Evolutionary conservation across 2,113 vertebrate genomes (phyloP), one percentile per base, ranked within the genome.

Genomic region (Ranitomeya variabilis): DNA sequence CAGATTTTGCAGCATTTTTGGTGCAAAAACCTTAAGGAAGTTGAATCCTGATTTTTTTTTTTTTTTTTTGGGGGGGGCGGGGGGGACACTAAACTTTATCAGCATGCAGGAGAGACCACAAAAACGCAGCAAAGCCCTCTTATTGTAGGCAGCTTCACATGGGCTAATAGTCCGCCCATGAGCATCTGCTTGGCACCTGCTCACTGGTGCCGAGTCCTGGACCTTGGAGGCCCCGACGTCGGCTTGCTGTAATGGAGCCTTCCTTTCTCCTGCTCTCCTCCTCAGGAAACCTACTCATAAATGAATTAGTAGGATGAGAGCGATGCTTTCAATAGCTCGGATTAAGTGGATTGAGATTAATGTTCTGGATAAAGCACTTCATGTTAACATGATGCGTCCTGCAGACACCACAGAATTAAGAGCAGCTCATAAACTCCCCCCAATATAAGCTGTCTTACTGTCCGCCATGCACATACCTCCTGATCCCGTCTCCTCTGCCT

Each of bases 311-410:
- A 81, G 78, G 78, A 59, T 71, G 86, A 87, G 78, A n/a, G 78
- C 54, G 9, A 45, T 81, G 86, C 66, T 60, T 81, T 81, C 86
- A 81, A 37, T 81, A 87, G 86, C 19, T 66, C 23, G 86, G 86
- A 87, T 87, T 87, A 80, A 73, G 66, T 81, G 86, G 64, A 87
- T 87, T 59, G 78, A 88, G 87, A 88, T 88, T 82, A 88, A 88
- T 83, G 80, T 83, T 71, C n/a, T 62, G 87, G 87, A 81, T 82
- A 82, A 87, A 87, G 19, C 86, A 14, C 77, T 45, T 80, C 18
- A 60, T 87, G 86, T 87, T 87, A 74, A 88, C 87, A 26, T 54
- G 73, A 55, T 23, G 78, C 57, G n/a, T n/a, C 26, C 23, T 59
- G 62, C 66, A 76, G 55, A 51, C 66, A 21, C 31, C 7, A 11